Conservation (phyloP, 2,113 vertebrate species). For the Dromaius novaehollandiae region DNA sequence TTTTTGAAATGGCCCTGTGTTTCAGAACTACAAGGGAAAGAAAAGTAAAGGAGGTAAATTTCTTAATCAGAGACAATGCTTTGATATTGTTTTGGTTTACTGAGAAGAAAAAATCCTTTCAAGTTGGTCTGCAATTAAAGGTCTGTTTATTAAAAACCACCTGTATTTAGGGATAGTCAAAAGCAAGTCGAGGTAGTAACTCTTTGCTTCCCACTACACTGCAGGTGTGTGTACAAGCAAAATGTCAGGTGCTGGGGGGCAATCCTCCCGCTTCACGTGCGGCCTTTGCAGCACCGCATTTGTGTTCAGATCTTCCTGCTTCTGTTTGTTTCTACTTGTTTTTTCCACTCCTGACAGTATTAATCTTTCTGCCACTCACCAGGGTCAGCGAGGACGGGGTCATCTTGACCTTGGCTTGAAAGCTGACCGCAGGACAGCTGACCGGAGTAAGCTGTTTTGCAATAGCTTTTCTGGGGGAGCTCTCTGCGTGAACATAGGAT, state of each 20-base stretch:
- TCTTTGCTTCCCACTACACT: background rate
- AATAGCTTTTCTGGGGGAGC: background rate
- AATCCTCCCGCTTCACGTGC: background rate
- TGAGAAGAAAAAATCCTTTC: background rate
- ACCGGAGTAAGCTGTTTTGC: background rate
- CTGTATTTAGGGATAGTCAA: background rate
- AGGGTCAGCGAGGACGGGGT: background rate
- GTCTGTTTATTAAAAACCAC: background rate
- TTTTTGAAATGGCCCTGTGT: background rate
- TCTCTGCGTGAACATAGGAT: background rate
- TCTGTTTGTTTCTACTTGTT: background rate
- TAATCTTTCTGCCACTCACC: background rate
- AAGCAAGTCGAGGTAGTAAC: background rate
- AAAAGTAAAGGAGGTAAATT: accelerated
- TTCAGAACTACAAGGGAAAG: background rate
- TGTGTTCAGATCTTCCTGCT: background rate
- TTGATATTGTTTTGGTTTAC: background rate
- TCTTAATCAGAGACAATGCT: background rate
- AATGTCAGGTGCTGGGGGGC: background rate
- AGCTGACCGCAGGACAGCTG: accelerated
- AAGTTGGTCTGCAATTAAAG: background rate
- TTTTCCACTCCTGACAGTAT: background rate
- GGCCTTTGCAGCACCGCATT: background rate
- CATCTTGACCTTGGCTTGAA: background rate
- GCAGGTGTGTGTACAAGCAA: background rate